A percentile compares a stretch with the other conserved stretches of the same genome.
Evolutionary conservation across 2,113 vertebrate species (phyloP).

Genomic region (Otolemur garnettii): DNA sequence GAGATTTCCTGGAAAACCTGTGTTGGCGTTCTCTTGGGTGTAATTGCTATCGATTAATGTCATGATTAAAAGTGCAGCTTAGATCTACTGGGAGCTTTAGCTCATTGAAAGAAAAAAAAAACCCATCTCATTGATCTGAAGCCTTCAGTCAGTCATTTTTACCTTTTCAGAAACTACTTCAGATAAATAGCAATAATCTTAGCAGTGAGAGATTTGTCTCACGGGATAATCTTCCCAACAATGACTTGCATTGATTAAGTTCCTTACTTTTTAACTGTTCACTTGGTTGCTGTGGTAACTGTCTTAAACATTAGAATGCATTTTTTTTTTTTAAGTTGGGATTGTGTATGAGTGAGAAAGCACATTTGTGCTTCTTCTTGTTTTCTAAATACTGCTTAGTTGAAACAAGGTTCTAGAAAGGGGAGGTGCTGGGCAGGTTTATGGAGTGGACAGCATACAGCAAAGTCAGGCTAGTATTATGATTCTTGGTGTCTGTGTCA

Average conservation of each 20-base stretch:
- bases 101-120: slow-evolving; percentile 63
- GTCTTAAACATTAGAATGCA: slow-evolving; percentile 65
- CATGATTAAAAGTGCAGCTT: slow-evolving; percentile 76
- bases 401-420: not conserved
- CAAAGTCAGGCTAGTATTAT: not conserved
- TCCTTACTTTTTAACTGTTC: slow-evolving; percentile 75
- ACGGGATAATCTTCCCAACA: slow-evolving; percentile 78
- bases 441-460: not conserved
- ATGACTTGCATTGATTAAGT: slow-evolving; percentile 78
- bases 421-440: not conserved
- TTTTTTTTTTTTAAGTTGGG: slow-evolving; percentile 40
- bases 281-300: slow-evolving; percentile 80
- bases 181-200: slow-evolving; percentile 83
- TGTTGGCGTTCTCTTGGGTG: slow-evolving; percentile 76
- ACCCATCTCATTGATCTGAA: slow-evolving; percentile 72
- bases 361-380: not conserved
- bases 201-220: slow-evolving; percentile 78
- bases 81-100: slow-evolving; percentile 73
- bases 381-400: slow-evolving; percentile 45
- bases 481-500: not conserved
- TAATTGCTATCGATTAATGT: slow-evolving; percentile 82
- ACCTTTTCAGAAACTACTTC: slow-evolving; percentile 78
- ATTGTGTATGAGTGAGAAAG: not conserved
- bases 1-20: slow-evolving; percentile 76
- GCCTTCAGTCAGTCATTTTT: slow-evolving; percentile 65